These are phyloP conservation scores for Myotis myotis DNA, from an alignment of 2,797 vertebrate species.

Conservation along the genomic window DNA sequence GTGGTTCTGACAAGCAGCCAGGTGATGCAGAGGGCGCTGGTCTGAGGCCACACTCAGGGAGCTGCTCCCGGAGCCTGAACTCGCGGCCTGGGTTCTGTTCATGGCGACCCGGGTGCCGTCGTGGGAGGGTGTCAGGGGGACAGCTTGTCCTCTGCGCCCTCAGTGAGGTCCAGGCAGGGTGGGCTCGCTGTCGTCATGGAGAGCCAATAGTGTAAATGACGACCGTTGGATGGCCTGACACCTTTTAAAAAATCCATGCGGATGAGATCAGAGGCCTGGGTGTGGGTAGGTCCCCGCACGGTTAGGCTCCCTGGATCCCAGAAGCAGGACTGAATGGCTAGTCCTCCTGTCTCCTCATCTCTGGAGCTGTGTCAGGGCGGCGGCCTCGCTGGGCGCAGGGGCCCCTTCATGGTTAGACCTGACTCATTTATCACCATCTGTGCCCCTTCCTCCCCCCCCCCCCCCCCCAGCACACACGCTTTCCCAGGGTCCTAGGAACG, in stretches of 20 bases:
- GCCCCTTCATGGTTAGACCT: not conserved
- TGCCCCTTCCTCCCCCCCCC: rapidly evolving
- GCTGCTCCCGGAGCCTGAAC: rapidly evolving
- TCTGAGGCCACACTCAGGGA: not conserved
- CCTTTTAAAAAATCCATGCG: not conserved
- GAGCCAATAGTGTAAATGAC: rapidly evolving
- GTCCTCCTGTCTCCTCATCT: not conserved
- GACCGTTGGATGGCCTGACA: not conserved
- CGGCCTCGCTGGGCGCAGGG: not conserved
- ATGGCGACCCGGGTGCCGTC: rapidly evolving
- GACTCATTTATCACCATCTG: not conserved
- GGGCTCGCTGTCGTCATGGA: not conserved
- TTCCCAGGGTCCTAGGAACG: not conserved
- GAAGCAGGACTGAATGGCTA: not conserved
- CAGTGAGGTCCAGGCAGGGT: not conserved
- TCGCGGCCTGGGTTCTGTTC: rapidly evolving
- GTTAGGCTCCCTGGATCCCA: not conserved
- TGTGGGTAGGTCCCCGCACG: rapidly evolving
- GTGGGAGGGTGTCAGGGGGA: not conserved
- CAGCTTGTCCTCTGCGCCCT: not conserved
- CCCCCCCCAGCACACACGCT: rapidly evolving
- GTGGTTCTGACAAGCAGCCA: not conserved
- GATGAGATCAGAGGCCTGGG: not conserved
- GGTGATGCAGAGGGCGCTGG: not conserved
- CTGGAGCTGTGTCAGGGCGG: not conserved